Evolutionary conservation across 2,888 invertebrate genomes (phyloP).

Genomic region (Thereva unica): DNA sequence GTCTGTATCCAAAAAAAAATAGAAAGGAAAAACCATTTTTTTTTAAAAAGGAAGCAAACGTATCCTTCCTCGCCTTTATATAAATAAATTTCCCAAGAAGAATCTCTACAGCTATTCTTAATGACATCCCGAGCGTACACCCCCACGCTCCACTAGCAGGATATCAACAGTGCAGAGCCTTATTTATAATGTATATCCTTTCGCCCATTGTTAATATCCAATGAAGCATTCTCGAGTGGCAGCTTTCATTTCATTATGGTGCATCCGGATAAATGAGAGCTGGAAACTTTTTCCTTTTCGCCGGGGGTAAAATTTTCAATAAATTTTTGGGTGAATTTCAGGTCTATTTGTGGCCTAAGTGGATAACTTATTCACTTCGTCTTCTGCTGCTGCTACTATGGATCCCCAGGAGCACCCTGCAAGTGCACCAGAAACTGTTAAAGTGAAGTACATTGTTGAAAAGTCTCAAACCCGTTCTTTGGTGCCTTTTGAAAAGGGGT

Average conservation of each 20-base stretch:
- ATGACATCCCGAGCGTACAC: no score
- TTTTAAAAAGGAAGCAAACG: no score
- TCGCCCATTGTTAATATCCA: no score
- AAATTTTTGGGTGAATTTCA: constrained; percentile 15
- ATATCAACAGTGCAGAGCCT: no score
- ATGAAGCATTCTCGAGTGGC: no score
- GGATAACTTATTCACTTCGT: not conserved
- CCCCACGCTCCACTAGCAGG: no score
- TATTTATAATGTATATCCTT: no score
- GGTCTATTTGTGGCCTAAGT: constrained; percentile 18
- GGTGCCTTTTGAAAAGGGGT: constrained; percentile 5
- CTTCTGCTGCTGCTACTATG: not conserved
- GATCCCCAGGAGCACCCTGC: constrained; percentile 17
- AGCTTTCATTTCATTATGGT: constrained; percentile 19
- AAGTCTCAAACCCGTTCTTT: not conserved
- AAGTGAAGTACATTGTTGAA: constrained; percentile 12
- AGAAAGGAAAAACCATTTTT: no score
- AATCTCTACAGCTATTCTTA: no score
- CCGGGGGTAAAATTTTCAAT: not conserved
- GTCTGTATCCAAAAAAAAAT: no score
- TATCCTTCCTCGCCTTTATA: no score
- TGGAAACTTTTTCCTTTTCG: constrained; percentile 7
- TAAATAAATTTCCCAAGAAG: no score
- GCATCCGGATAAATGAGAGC: constrained; percentile 9
- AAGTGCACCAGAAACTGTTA: constrained; percentile 17